A percentile compares a stretch with the other conserved stretches of the same genome.
Conservation (phyloP, 1,140 invertebrate species). For the Caerostris extrusa region DNA sequence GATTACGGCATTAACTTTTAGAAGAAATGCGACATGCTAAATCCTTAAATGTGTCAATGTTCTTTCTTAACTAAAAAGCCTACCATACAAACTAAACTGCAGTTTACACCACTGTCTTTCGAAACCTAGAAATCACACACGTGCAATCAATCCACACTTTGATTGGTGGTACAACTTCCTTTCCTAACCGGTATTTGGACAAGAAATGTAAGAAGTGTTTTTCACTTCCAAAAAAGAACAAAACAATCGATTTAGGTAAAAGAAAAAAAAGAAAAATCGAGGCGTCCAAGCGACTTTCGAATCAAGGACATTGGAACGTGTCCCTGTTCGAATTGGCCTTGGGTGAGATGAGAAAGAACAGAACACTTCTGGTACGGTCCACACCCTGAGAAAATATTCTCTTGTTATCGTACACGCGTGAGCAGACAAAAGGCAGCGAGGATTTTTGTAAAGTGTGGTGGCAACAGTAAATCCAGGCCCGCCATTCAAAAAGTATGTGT, state of each 20-base stretch:
- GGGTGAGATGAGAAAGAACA: neutral
- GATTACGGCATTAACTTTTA: no score
- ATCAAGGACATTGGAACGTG: slow-evolving; percentile 12
- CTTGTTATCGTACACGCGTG: neutral
- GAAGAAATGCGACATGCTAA: neutral
- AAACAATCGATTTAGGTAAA: neutral
- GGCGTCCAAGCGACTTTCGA: neutral
- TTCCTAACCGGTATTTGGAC: slow-evolving; percentile 20
- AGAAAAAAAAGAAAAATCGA: neutral
- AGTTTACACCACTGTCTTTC: slow-evolving; percentile 21
- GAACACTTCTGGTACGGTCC: slow-evolving; percentile 18
- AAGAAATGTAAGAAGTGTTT: slow-evolving; percentile 17
- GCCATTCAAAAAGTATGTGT: neutral
- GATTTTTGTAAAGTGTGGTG: neutral
- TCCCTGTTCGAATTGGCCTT: neutral
- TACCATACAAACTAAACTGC: neutral
- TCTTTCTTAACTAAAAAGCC: neutral
- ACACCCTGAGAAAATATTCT: slow-evolving; percentile 20
- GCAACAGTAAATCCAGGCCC: neutral
- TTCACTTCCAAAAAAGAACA: neutral
- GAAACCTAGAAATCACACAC: neutral
- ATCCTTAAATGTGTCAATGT: neutral
- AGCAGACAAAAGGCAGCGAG: neutral
- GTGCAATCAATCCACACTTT: neutral
- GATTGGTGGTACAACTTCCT: neutral